Conservation (phyloP, 2,797 vertebrate species). For the Rhinoraja longicauda region DNA sequence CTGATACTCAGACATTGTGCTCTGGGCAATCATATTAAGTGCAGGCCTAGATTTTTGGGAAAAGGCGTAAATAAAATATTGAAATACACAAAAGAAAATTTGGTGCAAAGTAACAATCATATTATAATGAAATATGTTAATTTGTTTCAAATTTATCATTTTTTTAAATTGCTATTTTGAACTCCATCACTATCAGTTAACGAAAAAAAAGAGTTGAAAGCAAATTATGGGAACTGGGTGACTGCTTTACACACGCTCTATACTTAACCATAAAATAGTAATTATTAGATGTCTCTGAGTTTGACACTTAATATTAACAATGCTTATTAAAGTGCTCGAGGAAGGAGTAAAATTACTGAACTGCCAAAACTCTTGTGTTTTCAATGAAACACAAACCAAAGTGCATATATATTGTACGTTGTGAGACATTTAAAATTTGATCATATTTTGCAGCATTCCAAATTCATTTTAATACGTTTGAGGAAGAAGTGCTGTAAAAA, state of each 20-base stretch:
- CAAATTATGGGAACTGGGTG: not conserved
- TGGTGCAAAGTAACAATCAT: not conserved
- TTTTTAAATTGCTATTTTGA: not conserved
- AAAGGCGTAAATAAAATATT: not conserved
- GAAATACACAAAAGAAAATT: not conserved
- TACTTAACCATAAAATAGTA: not conserved
- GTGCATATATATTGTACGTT: not conserved
- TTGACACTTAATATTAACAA: not conserved
- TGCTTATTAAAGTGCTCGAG: not conserved
- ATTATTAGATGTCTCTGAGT: not conserved
- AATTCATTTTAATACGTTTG: constrained; percentile 17
- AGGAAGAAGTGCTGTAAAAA: not conserved
- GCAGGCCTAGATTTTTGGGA: not conserved
- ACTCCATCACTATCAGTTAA: not conserved
- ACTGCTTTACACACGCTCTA: not conserved
- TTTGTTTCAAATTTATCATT: not conserved
- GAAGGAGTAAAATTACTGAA: not conserved
- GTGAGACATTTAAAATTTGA: not conserved
- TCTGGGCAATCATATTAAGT: not conserved
- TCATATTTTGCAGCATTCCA: not conserved
- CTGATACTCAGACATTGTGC: not conserved
- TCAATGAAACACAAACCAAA: not conserved
- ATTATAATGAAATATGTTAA: not conserved
- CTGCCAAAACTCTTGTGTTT: not conserved
- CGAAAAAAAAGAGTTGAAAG: not conserved